Conservation (phyloP, 2,113 vertebrate species). For the Anser cygnoides region DNA sequence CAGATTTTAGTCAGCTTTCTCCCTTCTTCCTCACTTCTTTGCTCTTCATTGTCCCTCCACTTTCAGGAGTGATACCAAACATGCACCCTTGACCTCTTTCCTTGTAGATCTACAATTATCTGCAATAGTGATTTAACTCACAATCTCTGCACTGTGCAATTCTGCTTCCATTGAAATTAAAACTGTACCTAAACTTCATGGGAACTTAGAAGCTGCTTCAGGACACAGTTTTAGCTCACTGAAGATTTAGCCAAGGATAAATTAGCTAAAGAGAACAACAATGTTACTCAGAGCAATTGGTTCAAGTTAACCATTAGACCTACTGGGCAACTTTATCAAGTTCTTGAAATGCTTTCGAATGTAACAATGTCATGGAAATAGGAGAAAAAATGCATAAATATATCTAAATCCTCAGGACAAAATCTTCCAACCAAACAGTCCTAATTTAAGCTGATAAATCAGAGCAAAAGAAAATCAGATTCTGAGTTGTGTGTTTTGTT, state of each 20-base stretch:
- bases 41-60: neutral
- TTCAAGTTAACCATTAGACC: neutral
- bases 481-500: neutral
- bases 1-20: neutral
- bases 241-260: neutral
- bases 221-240: neutral
- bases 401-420: constrained; percentile 3
- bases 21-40: neutral
- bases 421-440: constrained; percentile 4
- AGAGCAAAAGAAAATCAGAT: neutral
- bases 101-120: neutral
- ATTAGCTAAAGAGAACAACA: neutral
- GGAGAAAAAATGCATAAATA: neutral
- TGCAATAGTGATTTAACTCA: constrained; percentile 32
- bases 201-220: constrained; percentile 11
- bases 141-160: neutral
- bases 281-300: neutral
- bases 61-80: neutral
- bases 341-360: neutral
- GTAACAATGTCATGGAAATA: neutral
- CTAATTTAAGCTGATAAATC: constrained; percentile 33
- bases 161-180: neutral
- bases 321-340: neutral
- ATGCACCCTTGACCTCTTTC: neutral
- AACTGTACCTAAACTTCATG: constrained; percentile 23